These are phyloP conservation scores for Piprites chloris DNA, from an alignment of 2,113 vertebrate genomes.

Conservation along the genomic window DNA sequence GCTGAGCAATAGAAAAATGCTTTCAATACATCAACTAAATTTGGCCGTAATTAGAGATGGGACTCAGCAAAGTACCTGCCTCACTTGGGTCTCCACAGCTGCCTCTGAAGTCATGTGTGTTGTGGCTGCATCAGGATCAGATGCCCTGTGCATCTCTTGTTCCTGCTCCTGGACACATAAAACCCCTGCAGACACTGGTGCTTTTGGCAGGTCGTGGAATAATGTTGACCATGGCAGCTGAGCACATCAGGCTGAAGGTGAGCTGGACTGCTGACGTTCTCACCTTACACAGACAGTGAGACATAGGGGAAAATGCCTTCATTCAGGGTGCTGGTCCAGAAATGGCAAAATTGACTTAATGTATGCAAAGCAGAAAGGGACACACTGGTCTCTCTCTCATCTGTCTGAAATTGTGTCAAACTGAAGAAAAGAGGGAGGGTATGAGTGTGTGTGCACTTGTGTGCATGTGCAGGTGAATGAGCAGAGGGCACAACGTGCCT, in stretches of 20 bases:
- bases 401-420: not conserved
- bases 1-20: not conserved
- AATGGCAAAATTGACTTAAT: accelerated
- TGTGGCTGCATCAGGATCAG: not conserved
- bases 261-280: accelerated
- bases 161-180: not conserved
- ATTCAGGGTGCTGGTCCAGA: accelerated
- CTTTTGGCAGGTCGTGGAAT: not conserved
- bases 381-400: not conserved
- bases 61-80: not conserved
- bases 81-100: not conserved
- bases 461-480: accelerated
- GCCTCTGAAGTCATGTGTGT: accelerated
- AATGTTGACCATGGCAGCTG: accelerated
- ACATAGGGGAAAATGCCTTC: accelerated
- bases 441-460: accelerated
- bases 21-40: not conserved
- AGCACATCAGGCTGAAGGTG: not conserved
- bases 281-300: accelerated
- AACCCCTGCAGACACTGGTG: accelerated
- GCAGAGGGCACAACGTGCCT: accelerated
- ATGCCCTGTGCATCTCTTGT: not conserved
- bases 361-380: not conserved
- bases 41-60: not conserved
- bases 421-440: not conserved